Percentiles rank a stretch among this genome's conserved stretches.
Conservation (phyloP, 2,113 vertebrate genomes). For the Chelonoidis abingdonii region DNA sequence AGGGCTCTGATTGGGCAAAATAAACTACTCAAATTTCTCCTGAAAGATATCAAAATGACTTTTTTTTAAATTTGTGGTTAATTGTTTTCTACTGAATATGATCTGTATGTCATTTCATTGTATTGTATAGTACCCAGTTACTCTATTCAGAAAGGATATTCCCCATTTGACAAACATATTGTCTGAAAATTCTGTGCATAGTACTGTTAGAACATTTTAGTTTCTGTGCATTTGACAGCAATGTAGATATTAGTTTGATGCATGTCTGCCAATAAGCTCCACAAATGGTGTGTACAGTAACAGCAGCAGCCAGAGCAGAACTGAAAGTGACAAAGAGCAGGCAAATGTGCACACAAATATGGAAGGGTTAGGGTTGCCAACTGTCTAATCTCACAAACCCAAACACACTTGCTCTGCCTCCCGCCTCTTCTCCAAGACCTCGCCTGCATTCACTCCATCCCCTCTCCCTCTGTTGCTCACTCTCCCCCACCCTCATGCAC, state of each 20-base stretch:
- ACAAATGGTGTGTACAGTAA: rapidly evolving
- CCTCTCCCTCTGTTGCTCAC: too few relatives aligned
- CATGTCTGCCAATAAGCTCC: rapidly evolving
- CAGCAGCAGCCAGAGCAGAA: neutral
- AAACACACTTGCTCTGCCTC: too few relatives aligned
- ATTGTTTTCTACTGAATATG: neutral
- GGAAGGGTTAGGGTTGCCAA: neutral
- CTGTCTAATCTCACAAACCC: too few relatives aligned
- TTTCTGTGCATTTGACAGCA: neutral
- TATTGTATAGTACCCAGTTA: neutral
- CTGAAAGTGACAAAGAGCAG: neutral
- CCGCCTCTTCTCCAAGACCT: too few relatives aligned
- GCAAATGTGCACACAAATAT: neutral
- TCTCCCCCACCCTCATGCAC: too few relatives aligned
- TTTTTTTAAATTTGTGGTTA: neutral
- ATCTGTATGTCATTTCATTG: neutral
- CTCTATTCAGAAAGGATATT: neutral
- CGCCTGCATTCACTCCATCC: too few relatives aligned
- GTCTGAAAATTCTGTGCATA: neutral
- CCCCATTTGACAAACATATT: neutral
- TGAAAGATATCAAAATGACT: slow-evolving; percentile 60
- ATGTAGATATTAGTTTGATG: neutral
- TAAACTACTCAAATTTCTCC: slow-evolving; percentile 86
- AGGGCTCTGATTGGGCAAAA: slow-evolving; percentile 87
- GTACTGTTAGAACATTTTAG: neutral